phyloP scores from a whole-genome alignment of 2,113 vertebrate species.

The Brachyhypopomus occidentalis region DNA sequence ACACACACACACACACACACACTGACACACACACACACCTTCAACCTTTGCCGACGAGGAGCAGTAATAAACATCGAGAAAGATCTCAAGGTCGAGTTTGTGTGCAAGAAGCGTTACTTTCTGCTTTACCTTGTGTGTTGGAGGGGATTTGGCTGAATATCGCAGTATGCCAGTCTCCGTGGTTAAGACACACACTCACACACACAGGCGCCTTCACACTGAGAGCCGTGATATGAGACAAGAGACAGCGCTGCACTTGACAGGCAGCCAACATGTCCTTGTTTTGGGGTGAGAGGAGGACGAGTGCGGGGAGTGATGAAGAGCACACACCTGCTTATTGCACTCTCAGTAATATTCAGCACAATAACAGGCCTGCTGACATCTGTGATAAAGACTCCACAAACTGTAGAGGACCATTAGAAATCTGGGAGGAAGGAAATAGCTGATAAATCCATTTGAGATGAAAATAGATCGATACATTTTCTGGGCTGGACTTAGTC shows the following conservation, averaged over 20 bases:
- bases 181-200: constrained; percentile 27
- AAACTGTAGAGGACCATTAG: constrained; percentile 31
- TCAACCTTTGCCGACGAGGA: constrained; percentile 21
- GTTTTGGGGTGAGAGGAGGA: constrained; percentile 18
- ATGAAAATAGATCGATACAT: constrained; percentile 32
- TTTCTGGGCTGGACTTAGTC: constrained; percentile 11
- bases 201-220: background rate
- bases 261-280: constrained; percentile 41
- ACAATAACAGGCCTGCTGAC: constrained; percentile 27
- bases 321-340: constrained; percentile 35
- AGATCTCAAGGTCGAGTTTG: constrained; percentile 49
- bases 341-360: constrained; percentile 9
- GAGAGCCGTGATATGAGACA: constrained; percentile 23
- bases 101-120: constrained; percentile 39
- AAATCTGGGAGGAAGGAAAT: constrained; percentile 19
- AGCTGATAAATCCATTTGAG: constrained; percentile 18
- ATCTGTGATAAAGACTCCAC: constrained; percentile 20
- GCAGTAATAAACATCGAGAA: constrained; percentile 43
- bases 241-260: constrained; percentile 20
- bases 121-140: constrained; percentile 31
- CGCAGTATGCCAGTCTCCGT: constrained; percentile 6
- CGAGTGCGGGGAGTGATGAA: constrained; percentile 29
- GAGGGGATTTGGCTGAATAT: constrained; percentile 33
- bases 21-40: constrained; percentile 23
- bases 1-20: constrained; percentile 60